Evolutionary conservation across 2,113 vertebrate species (phyloP).

Genomic region (Dasyurus viverrinus): DNA sequence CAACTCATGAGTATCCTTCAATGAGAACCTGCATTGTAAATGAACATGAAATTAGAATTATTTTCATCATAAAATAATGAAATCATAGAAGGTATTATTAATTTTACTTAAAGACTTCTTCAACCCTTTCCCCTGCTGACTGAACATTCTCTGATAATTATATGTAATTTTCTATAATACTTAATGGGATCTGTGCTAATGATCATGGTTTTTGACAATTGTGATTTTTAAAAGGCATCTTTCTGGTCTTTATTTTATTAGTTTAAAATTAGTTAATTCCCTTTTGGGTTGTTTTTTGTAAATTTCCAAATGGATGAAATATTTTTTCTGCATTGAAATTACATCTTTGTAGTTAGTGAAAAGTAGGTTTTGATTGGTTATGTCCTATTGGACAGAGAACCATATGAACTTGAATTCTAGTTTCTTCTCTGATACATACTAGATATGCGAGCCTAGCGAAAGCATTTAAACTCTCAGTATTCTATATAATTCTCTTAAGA

Average conservation of each 20-base stretch:
- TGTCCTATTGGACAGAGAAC: background rate
- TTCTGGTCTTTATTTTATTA: conserved; percentile 72
- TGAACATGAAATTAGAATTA: conserved; percentile 11
- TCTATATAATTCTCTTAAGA: background rate
- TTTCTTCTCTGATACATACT: background rate
- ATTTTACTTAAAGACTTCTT: background rate
- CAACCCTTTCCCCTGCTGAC: conserved; percentile 20
- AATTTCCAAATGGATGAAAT: conserved; percentile 70
- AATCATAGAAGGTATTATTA: background rate
- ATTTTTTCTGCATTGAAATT: conserved; percentile 67
- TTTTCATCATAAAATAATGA: conserved; percentile 25
- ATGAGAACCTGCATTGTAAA: conserved; percentile 16
- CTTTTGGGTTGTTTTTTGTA: conserved; percentile 65
- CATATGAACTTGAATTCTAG: background rate
- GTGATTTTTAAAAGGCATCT: conserved; percentile 69
- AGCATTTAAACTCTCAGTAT: background rate
- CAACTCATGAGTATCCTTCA: background rate
- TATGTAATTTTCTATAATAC: conserved; percentile 48
- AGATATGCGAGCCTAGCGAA: background rate
- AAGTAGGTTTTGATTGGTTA: conserved; percentile 26
- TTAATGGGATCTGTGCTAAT: conserved; percentile 58
- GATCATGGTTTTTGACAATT: conserved; percentile 63
- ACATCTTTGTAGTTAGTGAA: conserved; percentile 12
- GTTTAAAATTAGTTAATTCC: conserved; percentile 76
- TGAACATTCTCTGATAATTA: conserved; percentile 34